Evolutionary conservation across 1,140 invertebrate genomes (phyloP).

Genomic region (Teleopsis dalmanni): DNA sequence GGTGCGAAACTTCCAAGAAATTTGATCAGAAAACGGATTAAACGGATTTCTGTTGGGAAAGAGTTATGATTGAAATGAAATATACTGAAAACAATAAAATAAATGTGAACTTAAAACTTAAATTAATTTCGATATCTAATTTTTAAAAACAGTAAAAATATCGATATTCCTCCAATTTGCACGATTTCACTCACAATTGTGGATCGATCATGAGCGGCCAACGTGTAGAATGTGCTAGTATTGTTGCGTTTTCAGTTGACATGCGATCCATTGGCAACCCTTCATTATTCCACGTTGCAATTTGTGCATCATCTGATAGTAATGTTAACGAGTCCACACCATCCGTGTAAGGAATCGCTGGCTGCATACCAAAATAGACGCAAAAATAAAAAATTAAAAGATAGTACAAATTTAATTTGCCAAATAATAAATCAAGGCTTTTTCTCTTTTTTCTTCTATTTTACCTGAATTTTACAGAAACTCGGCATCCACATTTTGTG

Average conservation of each 20-base stretch:
- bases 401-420: background rate
- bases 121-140: no score
- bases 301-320: constrained; percentile 83
- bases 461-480: constrained; percentile 47
- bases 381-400: constrained; percentile 5
- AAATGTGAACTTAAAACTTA: no score
- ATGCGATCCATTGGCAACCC: constrained; percentile 86
- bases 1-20: background rate
- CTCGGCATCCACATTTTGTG: constrained; percentile 63
- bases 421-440: background rate
- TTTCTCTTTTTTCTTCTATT: constrained; percentile 5
- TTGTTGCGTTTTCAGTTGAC: constrained; percentile 93
- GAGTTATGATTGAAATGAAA: no score
- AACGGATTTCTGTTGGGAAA: no score
- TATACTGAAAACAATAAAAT: no score
- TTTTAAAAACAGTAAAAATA: no score
- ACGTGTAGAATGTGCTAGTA: constrained; percentile 78
- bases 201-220: constrained; percentile 97
- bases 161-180: no score
- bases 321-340: constrained; percentile 73
- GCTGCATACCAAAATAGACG: constrained; percentile 37
- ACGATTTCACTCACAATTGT: constrained; percentile 56
- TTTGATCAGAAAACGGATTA: no score
- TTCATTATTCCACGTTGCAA: constrained; percentile 92
- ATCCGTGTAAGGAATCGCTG: constrained; percentile 71